phyloP scores from a whole-genome alignment of 23 tunicate species.

The Diplosoma virens region DNA sequence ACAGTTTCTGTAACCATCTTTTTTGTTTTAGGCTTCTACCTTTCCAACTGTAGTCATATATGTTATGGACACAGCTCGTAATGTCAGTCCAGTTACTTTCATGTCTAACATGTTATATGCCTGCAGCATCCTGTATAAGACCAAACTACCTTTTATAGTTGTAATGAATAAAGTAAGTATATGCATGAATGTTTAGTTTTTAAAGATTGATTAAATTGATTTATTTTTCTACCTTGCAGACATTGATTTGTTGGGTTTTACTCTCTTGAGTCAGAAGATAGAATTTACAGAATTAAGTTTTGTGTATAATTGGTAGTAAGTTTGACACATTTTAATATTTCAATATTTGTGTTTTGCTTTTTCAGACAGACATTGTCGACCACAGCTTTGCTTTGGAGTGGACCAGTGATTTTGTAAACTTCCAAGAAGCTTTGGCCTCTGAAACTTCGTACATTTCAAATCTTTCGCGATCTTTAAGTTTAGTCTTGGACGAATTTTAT shows the following conservation, averaged over 20 bases:
- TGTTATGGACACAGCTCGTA: constrained; percentile 97
- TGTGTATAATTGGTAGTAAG: too few species aligned
- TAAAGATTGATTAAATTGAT: too few species aligned
- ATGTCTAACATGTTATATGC: constrained; percentile 99
- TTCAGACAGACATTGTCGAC: constrained; percentile 93
- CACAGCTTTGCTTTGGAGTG: constrained; percentile 97
- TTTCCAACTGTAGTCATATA: constrained; percentile 96
- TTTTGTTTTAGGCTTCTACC: constrained; percentile 65
- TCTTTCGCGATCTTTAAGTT: constrained; percentile 87
- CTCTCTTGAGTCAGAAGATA: too few species aligned
- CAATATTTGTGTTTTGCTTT: not conserved
- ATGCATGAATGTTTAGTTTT: not conserved
- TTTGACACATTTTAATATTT: too few species aligned
- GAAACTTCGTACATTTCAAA: constrained; percentile 91
- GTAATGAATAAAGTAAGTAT: constrained; percentile 89
- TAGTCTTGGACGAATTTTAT: constrained; percentile 97
- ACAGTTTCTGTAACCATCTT: too few species aligned
- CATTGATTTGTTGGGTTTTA: too few species aligned
- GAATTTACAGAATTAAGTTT: too few species aligned
- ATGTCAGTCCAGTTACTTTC: constrained; percentile 94
- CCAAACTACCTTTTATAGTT: constrained; percentile 93
- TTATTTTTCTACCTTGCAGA: too few species aligned
- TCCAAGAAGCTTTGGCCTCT: constrained; percentile 72
- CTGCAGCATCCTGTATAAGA: constrained; percentile 95
- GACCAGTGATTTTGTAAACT: constrained; percentile 87